These are phyloP conservation scores for Boulengeromyrus knoepffleri DNA, from an alignment of 2,113 vertebrate species.

Conservation along the genomic window DNA sequence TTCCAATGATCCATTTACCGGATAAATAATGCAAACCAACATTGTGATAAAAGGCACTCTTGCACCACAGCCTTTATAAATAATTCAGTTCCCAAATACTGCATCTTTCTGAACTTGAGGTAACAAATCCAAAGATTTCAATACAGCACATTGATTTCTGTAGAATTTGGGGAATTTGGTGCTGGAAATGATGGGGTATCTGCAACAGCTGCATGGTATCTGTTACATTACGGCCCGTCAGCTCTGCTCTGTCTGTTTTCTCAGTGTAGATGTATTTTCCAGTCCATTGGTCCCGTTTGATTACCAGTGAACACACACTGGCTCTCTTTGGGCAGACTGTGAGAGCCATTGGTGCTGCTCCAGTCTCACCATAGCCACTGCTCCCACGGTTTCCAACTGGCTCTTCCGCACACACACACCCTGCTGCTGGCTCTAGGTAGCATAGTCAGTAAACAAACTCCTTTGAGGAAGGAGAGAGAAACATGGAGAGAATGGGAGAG, in stretches of 20 bases:
- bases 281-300: slow-evolving; percentile 23
- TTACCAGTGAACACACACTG: slow-evolving; percentile 21
- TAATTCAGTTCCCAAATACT: slow-evolving; percentile 26
- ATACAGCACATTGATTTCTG: not conserved
- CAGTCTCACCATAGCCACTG: not conserved
- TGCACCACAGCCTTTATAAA: slow-evolving; percentile 28
- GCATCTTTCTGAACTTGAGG: slow-evolving; percentile 19
- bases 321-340: not conserved
- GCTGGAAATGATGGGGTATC: not conserved
- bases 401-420: not conserved
- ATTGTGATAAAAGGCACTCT: slow-evolving; percentile 32
- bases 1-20: slow-evolving; percentile 21
- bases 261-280: slow-evolving; percentile 25
- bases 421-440: not conserved
- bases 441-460: not conserved
- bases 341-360: not conserved
- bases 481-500: not conserved
- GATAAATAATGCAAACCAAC: slow-evolving; percentile 33
- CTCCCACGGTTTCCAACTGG: not conserved
- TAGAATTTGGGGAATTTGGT: not conserved
- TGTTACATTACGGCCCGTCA: not conserved
- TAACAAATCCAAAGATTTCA: slow-evolving; percentile 8
- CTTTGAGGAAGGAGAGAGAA: not conserved
- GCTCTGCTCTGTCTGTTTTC: not conserved
- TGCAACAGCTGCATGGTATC: not conserved